These are phyloP conservation scores for Craterocephalus amniculus DNA, from an alignment of 2,797 vertebrate species.

Conservation along the genomic window DNA sequence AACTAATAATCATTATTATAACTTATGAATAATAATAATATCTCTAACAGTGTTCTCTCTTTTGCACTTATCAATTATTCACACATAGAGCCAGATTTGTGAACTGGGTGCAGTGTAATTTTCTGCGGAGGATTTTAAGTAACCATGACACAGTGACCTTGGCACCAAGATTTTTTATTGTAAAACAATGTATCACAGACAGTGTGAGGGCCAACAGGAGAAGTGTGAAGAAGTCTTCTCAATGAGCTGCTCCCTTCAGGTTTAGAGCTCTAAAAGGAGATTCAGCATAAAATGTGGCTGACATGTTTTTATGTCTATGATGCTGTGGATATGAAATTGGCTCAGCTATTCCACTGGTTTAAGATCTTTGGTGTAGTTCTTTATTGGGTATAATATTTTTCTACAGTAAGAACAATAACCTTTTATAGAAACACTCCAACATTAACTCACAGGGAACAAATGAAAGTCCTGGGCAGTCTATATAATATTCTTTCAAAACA, in stretches of 20 bases:
- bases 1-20: not conserved
- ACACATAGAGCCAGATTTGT: not conserved
- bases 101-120: not conserved
- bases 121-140: not conserved
- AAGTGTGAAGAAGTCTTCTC: not conserved
- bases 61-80: not conserved
- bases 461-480: no score
- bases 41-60: not conserved
- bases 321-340: not conserved
- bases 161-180: not conserved
- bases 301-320: no score
- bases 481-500: not conserved
- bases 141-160: not conserved
- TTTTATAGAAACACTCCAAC: no score
- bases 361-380: no score
- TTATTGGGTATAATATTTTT: no score
- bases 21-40: not conserved
- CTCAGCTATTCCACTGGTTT: no score
- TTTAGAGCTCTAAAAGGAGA: not conserved
- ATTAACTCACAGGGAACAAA: no score
- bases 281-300: not conserved
- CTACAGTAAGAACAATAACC: no score
- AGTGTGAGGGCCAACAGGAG: not conserved
- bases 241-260: not conserved
- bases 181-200: not conserved